Base-by-base conservation (phyloP, 2,113 vertebrate genomes). In the Patagioenas fasciata region DNA sequence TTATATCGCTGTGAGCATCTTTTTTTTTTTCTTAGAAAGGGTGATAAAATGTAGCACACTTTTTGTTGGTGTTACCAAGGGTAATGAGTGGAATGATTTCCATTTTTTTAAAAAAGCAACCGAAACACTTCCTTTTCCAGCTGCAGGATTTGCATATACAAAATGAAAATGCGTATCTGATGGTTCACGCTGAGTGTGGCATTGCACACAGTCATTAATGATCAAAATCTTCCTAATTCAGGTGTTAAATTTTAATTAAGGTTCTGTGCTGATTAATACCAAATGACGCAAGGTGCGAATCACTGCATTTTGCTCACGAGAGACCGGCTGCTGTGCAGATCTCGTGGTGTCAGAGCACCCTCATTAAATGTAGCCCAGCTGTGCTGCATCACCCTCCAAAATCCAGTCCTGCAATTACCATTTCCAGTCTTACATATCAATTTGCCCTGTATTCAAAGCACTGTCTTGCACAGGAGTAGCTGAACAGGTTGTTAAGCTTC, bases 231-330 rank as follows among this genome's bases (percentile, higher is more conserved):
- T 91, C 87, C 88, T 91, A 94, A 97, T 91, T 95, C 95, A 96
- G 91, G 89, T 96, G 85, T 94, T 94, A 92, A 95, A 95, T 92
- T 97, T 93, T 96, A 95, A 96, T 96, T 92, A 91, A 64, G 54
- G 19, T n/a, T n/a, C 66, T 80, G 25, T 87, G 77, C 70, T 95
- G 90, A 84, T 96, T 93, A 87, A 83, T 85, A 61, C 64, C 69
- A 92, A 97, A 82, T 50, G 93, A 32, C 53, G 86, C 40, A 69
- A 83, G 69, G 89, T 89, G 93, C 79, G 82, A 92, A 32, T 5
- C 54, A 85, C 79, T 90, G 64, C 70, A 28, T 67, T 94, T 85
- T 89, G 42, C 58, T 88, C 54, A 51, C 2, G 2, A 69, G 61
- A 54, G 65, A 38, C 66, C 47, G 61, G 42, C 74, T 91, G 71